Base-by-base conservation (phyloP, 2,888 invertebrate genomes). In the Heliconius ethilla region DNA sequence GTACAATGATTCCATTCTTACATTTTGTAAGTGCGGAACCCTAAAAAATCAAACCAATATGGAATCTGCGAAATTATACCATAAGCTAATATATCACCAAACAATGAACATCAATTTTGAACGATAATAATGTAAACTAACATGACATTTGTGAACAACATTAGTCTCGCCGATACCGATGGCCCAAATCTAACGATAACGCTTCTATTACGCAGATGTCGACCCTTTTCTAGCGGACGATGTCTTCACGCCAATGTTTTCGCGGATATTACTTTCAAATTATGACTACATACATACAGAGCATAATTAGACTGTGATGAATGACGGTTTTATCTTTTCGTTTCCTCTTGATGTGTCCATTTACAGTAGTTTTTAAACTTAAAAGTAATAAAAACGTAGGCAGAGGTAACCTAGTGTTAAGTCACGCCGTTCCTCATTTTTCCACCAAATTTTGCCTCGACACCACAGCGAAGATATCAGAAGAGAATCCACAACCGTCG, bases 181-280 rank as follows among this genome's bases (percentile, higher is more conserved):
- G 83, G 81, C 81, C 89, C 90, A 90, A 91, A 91, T 91, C 89
- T 84, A 86, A 77, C 87, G 89, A 89, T 91, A 92, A 90, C 87
- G 87, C 89, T 91, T 92, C 92, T 92, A 93, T 93, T 92, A 92
- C 91, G 87, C 87, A 87, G 89, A 90, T 87, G 93, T 93, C 93
- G 91, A 93, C 93, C 93, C 93, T 92, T 92, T 88, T 94, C 93
- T 88, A 83, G 85, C 82, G 18, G 51, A 7, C 88, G 85, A 82
- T 87, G 89, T 91, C 90, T 90, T 88, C 89, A 90, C 90, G 89
- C 90, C 92, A 92, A 93, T 93, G 92, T 93, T 91, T 92, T 90
- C 88, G 88, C 92, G 92, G 92, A 94, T 92, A 93, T 94, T 93
- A 92, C 90, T 85, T 89, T 89, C 88, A 91, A 92, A 91, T 92